Percentiles rank a stretch among this genome's conserved stretches.
Conservation (phyloP, 2,888 invertebrate genomes). For the Papilio gigon region DNA sequence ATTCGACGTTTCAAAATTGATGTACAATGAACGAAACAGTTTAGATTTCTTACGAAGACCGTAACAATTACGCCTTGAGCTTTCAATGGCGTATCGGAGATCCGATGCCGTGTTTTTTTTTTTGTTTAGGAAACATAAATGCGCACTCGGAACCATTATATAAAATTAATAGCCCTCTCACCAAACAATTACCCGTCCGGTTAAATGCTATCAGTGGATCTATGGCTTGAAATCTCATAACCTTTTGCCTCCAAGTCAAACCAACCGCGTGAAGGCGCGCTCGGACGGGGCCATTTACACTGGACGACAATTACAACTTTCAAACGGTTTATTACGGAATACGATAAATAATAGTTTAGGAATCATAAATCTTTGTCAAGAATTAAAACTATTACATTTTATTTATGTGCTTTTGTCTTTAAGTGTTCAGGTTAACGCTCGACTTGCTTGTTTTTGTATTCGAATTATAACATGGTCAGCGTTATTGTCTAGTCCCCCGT, state of each 20-base stretch:
- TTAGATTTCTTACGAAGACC: constrained; percentile 34
- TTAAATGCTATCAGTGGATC: constrained; percentile 79
- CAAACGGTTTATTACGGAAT: constrained; percentile 11
- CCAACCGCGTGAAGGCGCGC: constrained; percentile 53
- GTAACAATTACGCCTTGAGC: constrained; percentile 55
- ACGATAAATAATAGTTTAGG: constrained; percentile 22
- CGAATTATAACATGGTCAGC: neutral
- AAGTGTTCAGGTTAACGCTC: constrained; percentile 46
- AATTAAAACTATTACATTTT: constrained; percentile 19
- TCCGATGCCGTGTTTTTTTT: constrained; percentile 69
- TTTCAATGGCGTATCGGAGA: constrained; percentile 65
- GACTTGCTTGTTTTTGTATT: constrained; percentile 16
- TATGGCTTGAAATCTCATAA: constrained; percentile 78
- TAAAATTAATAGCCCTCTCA: constrained; percentile 75
- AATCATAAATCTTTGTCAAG: constrained; percentile 19
- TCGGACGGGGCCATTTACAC: constrained; percentile 54
- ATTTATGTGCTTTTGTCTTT: constrained; percentile 16
- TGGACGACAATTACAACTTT: constrained; percentile 43
- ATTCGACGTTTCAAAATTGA: neutral
- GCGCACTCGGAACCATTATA: constrained; percentile 72
- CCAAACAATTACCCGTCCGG: constrained; percentile 77
- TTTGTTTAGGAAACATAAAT: constrained; percentile 71
- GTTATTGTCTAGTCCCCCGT: too few relatives aligned
- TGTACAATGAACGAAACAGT: constrained; percentile 9
- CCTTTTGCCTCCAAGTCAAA: constrained; percentile 76